A percentile compares a stretch with the other conserved stretches of the same genome.
Conservation (phyloP, 2,888 invertebrate genomes). For the Ophion ventricosus region DNA sequence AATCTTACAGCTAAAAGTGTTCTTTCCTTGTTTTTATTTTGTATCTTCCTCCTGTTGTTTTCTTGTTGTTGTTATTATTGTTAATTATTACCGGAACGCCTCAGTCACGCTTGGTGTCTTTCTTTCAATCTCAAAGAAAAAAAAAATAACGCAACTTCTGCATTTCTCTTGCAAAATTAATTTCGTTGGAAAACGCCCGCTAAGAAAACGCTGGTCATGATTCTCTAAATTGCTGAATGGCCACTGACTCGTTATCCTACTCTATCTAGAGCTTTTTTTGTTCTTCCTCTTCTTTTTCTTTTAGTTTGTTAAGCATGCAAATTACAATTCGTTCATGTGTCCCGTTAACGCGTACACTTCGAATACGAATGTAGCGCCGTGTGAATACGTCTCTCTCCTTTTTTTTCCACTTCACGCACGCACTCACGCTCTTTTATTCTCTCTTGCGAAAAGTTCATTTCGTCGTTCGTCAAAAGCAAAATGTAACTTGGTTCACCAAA, state of each 20-base stretch:
- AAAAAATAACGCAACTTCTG: constrained; percentile 2
- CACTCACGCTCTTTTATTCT: neutral
- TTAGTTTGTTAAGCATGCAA: constrained; percentile 40
- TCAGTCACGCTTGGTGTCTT: constrained; percentile 6
- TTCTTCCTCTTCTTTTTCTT: constrained; percentile 13
- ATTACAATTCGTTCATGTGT: constrained; percentile 39
- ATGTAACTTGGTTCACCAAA: constrained; percentile 15
- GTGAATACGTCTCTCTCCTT: constrained; percentile 39
- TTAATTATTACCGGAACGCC: constrained; percentile 32
- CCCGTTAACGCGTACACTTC: constrained; percentile 36
- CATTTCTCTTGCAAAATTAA: constrained; percentile 10
- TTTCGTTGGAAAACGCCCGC: constrained; percentile 9
- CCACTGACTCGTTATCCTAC: constrained; percentile 44
- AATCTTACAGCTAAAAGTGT: constrained; percentile 49
- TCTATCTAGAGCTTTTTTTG: constrained; percentile 13
- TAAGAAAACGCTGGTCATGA: constrained; percentile 51
- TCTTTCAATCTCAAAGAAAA: constrained; percentile 23
- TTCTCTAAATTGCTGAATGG: constrained; percentile 35
- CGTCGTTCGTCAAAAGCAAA: constrained; percentile 6
- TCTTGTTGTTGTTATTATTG: neutral
- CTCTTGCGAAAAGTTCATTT: constrained; percentile 16
- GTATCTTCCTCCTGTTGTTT: neutral
- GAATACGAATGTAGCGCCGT: constrained; percentile 60
- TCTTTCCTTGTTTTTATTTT: constrained; percentile 17
- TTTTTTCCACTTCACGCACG: neutral